phyloP scores from a whole-genome alignment of 2,888 invertebrate species.

The Tinea trinotella region DNA sequence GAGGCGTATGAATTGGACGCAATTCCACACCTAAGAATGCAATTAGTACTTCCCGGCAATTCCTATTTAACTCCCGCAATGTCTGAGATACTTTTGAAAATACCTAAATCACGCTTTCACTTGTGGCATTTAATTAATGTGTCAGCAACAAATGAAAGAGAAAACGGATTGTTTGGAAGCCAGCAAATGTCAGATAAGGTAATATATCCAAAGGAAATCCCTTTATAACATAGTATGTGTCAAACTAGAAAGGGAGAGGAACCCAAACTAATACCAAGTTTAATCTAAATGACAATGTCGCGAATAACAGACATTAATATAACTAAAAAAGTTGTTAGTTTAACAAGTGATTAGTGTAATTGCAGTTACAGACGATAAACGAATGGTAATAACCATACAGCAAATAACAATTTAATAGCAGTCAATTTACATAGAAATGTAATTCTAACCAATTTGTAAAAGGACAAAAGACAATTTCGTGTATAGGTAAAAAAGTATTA shows the following conservation, averaged over 20 bases:
- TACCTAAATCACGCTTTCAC: conserved; percentile 2
- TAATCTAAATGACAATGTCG: not conserved
- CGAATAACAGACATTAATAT: not conserved
- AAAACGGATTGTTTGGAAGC: conserved; percentile 9
- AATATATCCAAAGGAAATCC: conserved; percentile 10
- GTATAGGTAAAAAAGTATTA: not conserved
- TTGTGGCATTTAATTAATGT: not conserved
- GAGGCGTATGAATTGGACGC: not conserved
- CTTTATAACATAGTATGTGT: conserved; percentile 1
- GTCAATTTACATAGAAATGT: too few relatives aligned
- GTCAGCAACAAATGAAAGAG: conserved; percentile 1
- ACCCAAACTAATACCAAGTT: not conserved
- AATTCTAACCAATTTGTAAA: not conserved
- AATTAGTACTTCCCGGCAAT: not conserved
- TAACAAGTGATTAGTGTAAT: not conserved
- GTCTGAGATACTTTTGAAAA: not conserved
- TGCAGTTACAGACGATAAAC: not conserved
- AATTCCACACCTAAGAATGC: not conserved
- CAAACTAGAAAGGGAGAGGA: not conserved
- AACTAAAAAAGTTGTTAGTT: not conserved
- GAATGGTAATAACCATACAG: not conserved
- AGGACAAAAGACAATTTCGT: not conserved
- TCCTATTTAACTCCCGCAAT: not conserved
- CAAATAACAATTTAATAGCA: too few relatives aligned
- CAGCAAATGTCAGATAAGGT: conserved; percentile 10